phyloP scores from a whole-genome alignment of 2,888 invertebrate genomes.

The Parthenolecanium corni region DNA sequence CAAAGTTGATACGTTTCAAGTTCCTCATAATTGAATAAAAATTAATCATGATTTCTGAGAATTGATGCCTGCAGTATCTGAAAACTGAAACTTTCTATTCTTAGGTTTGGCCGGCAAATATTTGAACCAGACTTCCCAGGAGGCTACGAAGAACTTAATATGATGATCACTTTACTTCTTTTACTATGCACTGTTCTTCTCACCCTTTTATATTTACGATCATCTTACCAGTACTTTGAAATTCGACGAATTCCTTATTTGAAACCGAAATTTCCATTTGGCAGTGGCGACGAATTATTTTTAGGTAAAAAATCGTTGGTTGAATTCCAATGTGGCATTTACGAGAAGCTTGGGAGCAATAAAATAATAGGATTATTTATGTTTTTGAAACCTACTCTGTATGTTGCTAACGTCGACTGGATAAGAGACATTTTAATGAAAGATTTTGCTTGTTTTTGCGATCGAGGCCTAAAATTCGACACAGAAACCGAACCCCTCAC shows the following conservation, averaged over 20 bases:
- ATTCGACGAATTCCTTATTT: conserved; percentile 13
- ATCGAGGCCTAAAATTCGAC: conserved; percentile 14
- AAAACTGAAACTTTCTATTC: no score
- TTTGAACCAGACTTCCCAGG: no score
- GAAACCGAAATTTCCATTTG: conserved; percentile 39
- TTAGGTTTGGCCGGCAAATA: no score
- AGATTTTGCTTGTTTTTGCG: conserved; percentile 11
- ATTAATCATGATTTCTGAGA: no score
- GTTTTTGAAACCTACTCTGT: conserved; percentile 24
- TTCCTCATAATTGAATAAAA: no score
- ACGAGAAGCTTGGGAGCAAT: conserved; percentile 38
- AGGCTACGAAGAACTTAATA: background rate
- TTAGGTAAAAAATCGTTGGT: conserved; percentile 42
- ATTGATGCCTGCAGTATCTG: no score
- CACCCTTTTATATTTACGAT: background rate
- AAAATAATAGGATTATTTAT: conserved; percentile 14
- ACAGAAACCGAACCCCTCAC: conserved; percentile 14
- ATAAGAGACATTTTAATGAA: conserved; percentile 1
- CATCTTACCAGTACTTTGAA: conserved; percentile 5
- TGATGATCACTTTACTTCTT: background rate
- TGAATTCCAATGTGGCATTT: conserved; percentile 42
- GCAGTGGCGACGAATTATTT: conserved; percentile 43
- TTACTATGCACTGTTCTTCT: background rate
- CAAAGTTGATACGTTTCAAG: no score
- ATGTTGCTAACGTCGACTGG: background rate